Base-by-base conservation (phyloP, 2,888 invertebrate species). In the Choreutis nemorana region DNA sequence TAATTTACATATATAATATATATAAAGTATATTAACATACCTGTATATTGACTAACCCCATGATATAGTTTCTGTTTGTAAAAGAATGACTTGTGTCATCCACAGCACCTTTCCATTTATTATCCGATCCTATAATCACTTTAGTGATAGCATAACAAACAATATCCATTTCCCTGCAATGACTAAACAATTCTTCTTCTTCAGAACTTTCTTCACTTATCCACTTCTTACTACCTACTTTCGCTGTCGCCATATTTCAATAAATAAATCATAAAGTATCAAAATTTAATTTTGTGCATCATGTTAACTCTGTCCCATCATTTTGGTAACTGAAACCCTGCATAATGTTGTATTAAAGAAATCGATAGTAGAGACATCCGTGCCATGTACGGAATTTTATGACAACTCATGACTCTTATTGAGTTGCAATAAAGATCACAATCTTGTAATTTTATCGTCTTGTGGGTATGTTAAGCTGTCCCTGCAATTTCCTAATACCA, bases 121-220 rank as follows among this genome's bases (percentile, higher is more conserved):
- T 72, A 32, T 81, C 65, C 23, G 81, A 64, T 23, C 71, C 68
- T 35, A 75, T 57, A 37, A 78, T 50, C 32, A 77, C 65, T 54
- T 66, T 72, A 1, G 71, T 75, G 13, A 75, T 56, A 41, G 68
- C 56, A 65, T 67, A 57, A 65, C 72, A 73, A 35, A 72, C 78
- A 13, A 54, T 52, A 42, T 78, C 75, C 55, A 84, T 68, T 40
- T 81, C 75, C 30, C 64, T 72, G 41, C 82, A 82, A 36, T 80
- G 75, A 20, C 43, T 48, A 44, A 82, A 84, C 14, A 81, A 43
- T 18, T 65, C 70, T 32, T 72, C 70, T 35, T 80, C 77, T 1
- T 83, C 82, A 1, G 57, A 50, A 1, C 66, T 67, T 47, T 84
- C 82, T 28, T 78, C 62, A 37, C 82, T 82, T 12, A 85, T 65